Evolutionary conservation across 2,113 vertebrate genomes (phyloP).

Genomic region (Oceanites oceanicus): DNA sequence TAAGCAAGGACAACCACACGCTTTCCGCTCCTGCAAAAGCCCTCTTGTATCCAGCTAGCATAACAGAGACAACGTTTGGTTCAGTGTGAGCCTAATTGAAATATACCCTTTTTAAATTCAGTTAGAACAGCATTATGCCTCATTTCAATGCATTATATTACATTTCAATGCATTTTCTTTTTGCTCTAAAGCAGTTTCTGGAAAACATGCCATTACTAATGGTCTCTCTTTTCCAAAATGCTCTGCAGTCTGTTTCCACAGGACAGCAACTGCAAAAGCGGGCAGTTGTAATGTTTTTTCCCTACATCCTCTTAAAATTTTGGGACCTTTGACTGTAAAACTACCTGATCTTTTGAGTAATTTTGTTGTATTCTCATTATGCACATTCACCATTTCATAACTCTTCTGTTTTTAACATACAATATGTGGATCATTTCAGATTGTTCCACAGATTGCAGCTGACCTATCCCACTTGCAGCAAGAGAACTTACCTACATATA

Average conservation of each 20-base stretch:
- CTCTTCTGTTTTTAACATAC: not conserved
- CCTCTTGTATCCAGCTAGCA: not conserved
- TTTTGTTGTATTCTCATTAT: not conserved
- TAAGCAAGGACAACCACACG: not conserved
- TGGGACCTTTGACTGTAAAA: not conserved
- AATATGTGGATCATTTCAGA: not conserved
- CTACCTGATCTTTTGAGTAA: not conserved
- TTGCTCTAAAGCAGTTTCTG: not conserved
- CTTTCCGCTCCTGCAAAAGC: not conserved
- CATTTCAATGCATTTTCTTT: not conserved
- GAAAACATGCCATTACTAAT: not conserved
- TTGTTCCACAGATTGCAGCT: not conserved
- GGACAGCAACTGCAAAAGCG: not conserved
- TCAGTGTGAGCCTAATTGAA: not conserved
- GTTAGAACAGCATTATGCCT: not conserved
- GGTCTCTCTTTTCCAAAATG: not conserved
- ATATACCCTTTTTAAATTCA: not conserved
- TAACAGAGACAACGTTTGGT: not conserved
- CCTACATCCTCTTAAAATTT: not conserved
- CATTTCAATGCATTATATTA: not conserved
- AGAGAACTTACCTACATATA: not conserved
- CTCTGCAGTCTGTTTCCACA: not conserved
- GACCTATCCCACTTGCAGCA: not conserved
- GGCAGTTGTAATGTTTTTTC: not conserved
- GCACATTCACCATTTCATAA: not conserved